Conservation (phyloP, 2,113 vertebrate species). For the Gasterosteus nipponicus region DNA sequence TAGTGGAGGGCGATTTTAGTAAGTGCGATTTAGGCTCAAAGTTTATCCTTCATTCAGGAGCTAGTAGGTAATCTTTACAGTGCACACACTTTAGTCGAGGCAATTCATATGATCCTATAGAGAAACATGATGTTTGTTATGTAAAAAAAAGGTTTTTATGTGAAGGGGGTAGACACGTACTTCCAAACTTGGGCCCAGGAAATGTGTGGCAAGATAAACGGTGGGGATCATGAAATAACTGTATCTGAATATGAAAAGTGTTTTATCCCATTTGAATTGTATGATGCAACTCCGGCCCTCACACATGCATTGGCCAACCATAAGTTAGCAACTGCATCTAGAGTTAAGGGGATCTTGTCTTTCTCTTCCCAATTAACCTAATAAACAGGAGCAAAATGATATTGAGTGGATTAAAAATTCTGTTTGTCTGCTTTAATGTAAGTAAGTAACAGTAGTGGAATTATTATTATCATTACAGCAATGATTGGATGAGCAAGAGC, state of each 20-base stretch:
- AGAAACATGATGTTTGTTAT: constrained; percentile 1
- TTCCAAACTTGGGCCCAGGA: not conserved
- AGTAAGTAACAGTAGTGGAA: not conserved
- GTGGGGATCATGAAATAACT: constrained; percentile 3
- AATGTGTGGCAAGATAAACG: constrained; percentile 2
- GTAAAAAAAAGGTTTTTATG: not conserved
- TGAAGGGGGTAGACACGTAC: not conserved
- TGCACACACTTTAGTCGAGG: constrained; percentile 5
- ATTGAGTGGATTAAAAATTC: not conserved
- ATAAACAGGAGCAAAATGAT: not conserved
- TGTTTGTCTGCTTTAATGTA: not conserved
- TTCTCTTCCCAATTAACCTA: not conserved
- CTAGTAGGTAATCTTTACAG: constrained; percentile 9
- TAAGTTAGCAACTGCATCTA: not conserved
- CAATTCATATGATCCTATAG: constrained; percentile 9
- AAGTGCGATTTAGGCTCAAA: constrained; percentile 30
- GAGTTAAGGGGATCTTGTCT: not conserved
- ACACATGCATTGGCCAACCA: not conserved
- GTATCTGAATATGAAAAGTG: not conserved
- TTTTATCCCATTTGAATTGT: not conserved
- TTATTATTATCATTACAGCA: not conserved
- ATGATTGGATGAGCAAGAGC: not conserved
- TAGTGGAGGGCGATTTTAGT: constrained; percentile 18
- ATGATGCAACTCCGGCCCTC: not conserved
- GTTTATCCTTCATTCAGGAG: constrained; percentile 38